Percentiles rank a stretch among this genome's conserved stretches.
These are phyloP conservation scores for Macrophya alboannulata DNA, from an alignment of 2,888 invertebrate genomes.

Conservation along the genomic window DNA sequence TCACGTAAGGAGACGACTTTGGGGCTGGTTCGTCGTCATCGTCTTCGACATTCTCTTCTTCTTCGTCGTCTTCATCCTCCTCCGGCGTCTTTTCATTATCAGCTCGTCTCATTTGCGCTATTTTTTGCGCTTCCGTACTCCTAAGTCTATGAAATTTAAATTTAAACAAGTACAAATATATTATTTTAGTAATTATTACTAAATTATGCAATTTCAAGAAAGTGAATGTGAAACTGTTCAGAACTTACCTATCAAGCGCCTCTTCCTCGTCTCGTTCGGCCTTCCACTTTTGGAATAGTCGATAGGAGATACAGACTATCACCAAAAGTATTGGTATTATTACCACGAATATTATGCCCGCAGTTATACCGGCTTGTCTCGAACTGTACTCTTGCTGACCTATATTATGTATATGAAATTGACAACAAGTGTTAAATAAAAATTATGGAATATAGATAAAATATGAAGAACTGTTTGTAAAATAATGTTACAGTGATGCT, in stretches of 20 bases:
- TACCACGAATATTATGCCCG: conserved; percentile 89
- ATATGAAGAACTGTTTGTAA: not conserved
- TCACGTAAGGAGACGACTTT: conserved; percentile 26
- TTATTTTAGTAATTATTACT: not conserved
- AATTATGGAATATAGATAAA: conserved; percentile 12
- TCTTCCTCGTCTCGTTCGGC: conserved; percentile 81
- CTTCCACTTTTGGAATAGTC: conserved; percentile 83
- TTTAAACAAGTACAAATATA: not conserved
- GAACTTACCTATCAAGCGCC: conserved; percentile 74
- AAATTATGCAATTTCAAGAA: not conserved
- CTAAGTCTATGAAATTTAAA: conserved; percentile 65
- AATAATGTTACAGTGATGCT: not conserved
- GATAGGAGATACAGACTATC: conserved; percentile 86
- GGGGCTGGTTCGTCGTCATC: conserved; percentile 36
- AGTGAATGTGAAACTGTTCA: not conserved
- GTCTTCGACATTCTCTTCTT: not conserved
- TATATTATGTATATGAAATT: conserved; percentile 79
- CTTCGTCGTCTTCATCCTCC: not conserved
- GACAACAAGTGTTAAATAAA: not conserved
- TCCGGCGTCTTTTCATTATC: conserved; percentile 55
- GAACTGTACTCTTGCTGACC: conserved; percentile 91
- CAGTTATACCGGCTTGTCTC: conserved; percentile 88
- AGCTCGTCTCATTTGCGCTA: conserved; percentile 71
- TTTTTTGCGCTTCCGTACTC: conserved; percentile 70
- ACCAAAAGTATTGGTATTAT: conserved; percentile 89